A percentile compares a stretch with the other conserved stretches of the same genome.
phyloP scores from a whole-genome alignment of 53 echinoderm and acorn worm species.

The Temnopleurus reevesii region DNA sequence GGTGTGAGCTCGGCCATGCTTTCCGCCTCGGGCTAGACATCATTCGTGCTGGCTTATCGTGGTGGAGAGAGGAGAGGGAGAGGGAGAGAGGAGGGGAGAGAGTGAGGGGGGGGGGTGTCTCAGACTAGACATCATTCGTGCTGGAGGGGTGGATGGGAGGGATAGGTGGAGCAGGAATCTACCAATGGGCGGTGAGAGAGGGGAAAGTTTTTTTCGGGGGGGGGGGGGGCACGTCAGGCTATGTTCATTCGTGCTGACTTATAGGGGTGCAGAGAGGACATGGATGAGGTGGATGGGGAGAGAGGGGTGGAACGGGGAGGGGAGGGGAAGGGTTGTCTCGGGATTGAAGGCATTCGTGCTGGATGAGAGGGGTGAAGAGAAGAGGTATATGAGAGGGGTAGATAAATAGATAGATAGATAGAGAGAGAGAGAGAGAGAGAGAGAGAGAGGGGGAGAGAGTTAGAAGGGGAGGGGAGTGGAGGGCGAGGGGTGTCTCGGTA shows the following conservation, averaged over 20 bases:
- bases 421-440: not conserved
- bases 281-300: not conserved
- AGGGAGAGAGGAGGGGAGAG: not conserved
- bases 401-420: not conserved
- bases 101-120: not conserved
- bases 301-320: not conserved
- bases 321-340: no score
- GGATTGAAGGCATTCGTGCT: no score
- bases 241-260: not conserved
- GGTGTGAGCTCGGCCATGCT: not conserved
- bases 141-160: no score
- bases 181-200: no score
- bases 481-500: not conserved
- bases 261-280: no score
- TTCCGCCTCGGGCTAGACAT: not conserved
- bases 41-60: not conserved
- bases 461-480: not conserved
- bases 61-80: not conserved
- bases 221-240: not conserved
- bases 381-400: not conserved
- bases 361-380: not conserved
- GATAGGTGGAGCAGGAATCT: no score
- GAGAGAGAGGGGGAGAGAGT: not conserved
- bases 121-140: no score
- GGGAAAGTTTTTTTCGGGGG: no score